phyloP scores from a whole-genome alignment of 2,113 vertebrate species.

The Pyrgilauda ruficollis region DNA sequence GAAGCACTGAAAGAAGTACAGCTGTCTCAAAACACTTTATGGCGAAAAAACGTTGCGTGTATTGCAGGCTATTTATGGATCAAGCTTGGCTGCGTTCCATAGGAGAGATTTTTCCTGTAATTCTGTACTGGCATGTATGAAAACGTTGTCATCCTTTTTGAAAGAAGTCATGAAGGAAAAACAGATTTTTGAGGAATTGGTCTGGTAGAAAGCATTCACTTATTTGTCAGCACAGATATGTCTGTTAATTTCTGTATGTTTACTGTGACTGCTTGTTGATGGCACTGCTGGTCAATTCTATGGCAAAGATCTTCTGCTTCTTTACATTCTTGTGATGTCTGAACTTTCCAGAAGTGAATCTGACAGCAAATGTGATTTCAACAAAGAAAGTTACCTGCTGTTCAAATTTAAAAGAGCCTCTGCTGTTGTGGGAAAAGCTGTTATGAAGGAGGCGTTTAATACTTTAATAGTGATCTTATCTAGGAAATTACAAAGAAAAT shows the following conservation, averaged over 20 bases:
- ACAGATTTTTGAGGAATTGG: background rate
- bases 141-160: background rate
- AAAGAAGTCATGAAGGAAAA: background rate
- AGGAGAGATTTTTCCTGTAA: background rate
- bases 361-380: background rate
- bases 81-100: background rate
- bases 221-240: background rate
- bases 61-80: background rate
- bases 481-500: background rate
- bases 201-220: background rate
- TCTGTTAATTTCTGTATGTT: background rate
- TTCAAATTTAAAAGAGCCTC: background rate
- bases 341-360: background rate
- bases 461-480: background rate
- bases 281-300: background rate
- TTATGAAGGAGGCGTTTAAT: background rate
- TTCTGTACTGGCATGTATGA: background rate
- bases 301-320: background rate
- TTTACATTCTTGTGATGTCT: background rate
- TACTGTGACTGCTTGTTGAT: background rate
- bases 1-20: background rate
- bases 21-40: background rate
- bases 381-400: background rate
- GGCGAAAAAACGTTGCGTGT: background rate
- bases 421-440: background rate